Evolutionary conservation across 2,888 invertebrate genomes (phyloP), one percentile per base, ranked within the genome.

Genomic region (Apamea sordens): DNA sequence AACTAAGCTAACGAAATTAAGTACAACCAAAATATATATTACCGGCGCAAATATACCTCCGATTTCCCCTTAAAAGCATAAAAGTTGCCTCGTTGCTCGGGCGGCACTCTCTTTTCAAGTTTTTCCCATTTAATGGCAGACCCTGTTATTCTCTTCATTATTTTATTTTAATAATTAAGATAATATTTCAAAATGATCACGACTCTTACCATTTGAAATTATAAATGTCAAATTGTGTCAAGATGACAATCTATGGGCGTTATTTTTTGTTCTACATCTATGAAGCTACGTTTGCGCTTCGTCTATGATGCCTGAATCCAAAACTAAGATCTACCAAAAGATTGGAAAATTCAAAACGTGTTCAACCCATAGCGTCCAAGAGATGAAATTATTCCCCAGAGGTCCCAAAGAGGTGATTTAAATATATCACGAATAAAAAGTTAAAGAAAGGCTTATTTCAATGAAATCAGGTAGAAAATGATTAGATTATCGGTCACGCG

Each of bases 41-140:
- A 95, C 96, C 94, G 91, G 68, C 94, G 92, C 32, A 93, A 90
- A 88, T 97, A 96, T 3, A 65, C 88, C 50, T 95, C 95, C 2
- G 95, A 90, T 88, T 95, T 97, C 11, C 90, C 94, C 84, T 94
- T 96, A 79, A 97, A 96, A 10, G 93, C 93, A 36, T 93, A 88
- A 84, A 92, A 96, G 32, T 94, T 89, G 0, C 77, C 86, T 82
- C 86, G 93, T 83, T 97, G 93, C 0, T 95, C 92, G 1, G 89
- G 89, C 8, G 95, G 93, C 2, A 95, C 94, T 72, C 90, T 88
- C 85, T 94, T 93, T 71, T 93, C 93, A 6, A 97, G 79, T 77
- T 95, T 94, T 15, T 53, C 73, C 96, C 96, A 97, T 78, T 95
- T 93, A 59, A 96, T 92, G 5, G 91, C 53, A n/a, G 91, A 89